Percentiles rank a stretch among this genome's conserved stretches.
phyloP scores from a whole-genome alignment of 2,888 invertebrate genomes.

The Drosophila falleni region DNA sequence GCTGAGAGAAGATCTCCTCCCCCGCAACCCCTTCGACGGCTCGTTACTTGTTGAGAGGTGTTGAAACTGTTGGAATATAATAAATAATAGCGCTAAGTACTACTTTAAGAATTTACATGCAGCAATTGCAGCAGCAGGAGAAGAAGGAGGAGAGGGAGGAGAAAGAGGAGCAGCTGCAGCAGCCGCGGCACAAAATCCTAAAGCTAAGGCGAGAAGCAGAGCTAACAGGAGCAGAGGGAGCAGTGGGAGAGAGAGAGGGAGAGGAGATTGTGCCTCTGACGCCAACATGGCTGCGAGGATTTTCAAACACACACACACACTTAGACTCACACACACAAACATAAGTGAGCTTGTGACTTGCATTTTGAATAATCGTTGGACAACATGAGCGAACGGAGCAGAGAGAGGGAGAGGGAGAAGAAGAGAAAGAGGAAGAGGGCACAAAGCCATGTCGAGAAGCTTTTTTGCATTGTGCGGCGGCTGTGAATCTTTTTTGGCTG shows the following conservation, averaged over 20 bases:
- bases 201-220: constrained; percentile 42
- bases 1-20: constrained; percentile 3
- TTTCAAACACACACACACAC: constrained; percentile 52
- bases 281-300: constrained; percentile 78
- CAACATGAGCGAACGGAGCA: constrained; percentile 40
- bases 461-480: constrained; percentile 78
- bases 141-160: not conserved
- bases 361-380: constrained; percentile 81
- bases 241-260: too few relatives aligned
- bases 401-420: not conserved
- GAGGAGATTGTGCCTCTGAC: constrained; percentile 49
- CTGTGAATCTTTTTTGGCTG: constrained; percentile 74
- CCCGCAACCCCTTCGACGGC: constrained; percentile 20
- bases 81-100: constrained; percentile 84
- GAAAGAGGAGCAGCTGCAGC: constrained; percentile 32
- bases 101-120: constrained; percentile 84
- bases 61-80: constrained; percentile 84
- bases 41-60: constrained; percentile 83
- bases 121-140: constrained; percentile 69
- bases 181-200: constrained; percentile 65
- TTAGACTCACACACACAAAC: constrained; percentile 45
- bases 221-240: constrained; percentile 4
- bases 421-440: not conserved
- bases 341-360: constrained; percentile 62
- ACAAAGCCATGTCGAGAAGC: constrained; percentile 56